Conservation (phyloP, 92 coral and sea anemone genomes). For the Siderastrea radians region DNA sequence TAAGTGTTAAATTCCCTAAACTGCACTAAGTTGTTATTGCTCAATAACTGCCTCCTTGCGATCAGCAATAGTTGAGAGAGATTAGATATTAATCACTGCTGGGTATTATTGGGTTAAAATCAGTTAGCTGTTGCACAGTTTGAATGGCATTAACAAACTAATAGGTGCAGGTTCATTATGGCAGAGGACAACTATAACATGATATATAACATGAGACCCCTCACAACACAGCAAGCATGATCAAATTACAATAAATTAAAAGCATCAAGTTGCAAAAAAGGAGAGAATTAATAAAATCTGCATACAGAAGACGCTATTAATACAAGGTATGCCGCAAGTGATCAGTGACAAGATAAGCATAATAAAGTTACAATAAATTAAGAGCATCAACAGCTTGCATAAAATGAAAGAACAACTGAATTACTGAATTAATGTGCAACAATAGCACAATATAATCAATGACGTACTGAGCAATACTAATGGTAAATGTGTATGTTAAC, state of each 20-base stretch:
- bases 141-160: not conserved
- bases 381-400: not conserved
- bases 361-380: too few species aligned
- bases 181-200: not conserved
- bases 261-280: not conserved
- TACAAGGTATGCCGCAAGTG: too few species aligned
- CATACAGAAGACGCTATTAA: too few species aligned
- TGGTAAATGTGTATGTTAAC: too few species aligned
- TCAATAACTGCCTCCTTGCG: not conserved
- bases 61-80: not conserved
- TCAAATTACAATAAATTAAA: too few species aligned
- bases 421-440: not conserved
- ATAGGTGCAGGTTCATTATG: not conserved
- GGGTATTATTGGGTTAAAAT: not conserved
- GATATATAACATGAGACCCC: too few species aligned
- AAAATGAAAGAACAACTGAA: not conserved
- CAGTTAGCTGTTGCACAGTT: not conserved
- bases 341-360: too few species aligned
- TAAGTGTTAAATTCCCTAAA: too few species aligned
- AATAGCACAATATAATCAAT: not conserved
- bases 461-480: too few species aligned
- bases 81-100: slow-evolving; percentile 12
- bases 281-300: not conserved
- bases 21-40: not conserved
- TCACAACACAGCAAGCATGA: too few species aligned